phyloP scores from a whole-genome alignment of 2,797 vertebrate genomes.

The Myotis findleyi region DNA sequence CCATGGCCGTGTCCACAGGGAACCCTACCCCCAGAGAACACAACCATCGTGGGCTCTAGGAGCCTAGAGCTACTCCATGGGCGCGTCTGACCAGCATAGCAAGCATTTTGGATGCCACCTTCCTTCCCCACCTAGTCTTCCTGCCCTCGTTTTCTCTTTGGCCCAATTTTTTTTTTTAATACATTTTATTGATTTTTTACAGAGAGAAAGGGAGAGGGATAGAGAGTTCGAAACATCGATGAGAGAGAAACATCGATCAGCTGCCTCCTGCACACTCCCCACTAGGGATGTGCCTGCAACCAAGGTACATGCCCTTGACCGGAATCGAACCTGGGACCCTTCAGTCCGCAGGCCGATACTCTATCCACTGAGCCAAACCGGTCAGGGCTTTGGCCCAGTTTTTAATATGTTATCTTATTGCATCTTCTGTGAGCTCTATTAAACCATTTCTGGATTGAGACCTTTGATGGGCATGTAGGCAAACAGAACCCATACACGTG shows the following conservation, averaged over 20 bases:
- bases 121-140: background rate
- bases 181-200: no score
- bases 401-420: slow-evolving; percentile 3
- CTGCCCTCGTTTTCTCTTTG: background rate
- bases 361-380: no score
- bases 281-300: no score
- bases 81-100: background rate
- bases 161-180: background rate
- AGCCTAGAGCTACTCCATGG: background rate
- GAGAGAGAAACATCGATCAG: no score
- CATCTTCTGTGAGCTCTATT: slow-evolving; percentile 17
- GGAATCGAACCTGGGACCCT: no score
- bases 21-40: background rate
- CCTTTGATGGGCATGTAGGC: background rate
- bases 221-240: no score
- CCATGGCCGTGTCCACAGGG: background rate
- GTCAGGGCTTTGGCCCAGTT: background rate
- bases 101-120: background rate
- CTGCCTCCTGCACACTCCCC: no score
- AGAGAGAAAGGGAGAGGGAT: no score
- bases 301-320: no score
- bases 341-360: no score
- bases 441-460: slow-evolving; percentile 8
- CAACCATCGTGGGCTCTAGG: background rate
- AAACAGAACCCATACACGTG: background rate